A percentile compares a stretch with the other conserved stretches of the same genome.
phyloP scores from a whole-genome alignment of 2,888 invertebrate genomes.

The Lasioglossum calceatum region DNA sequence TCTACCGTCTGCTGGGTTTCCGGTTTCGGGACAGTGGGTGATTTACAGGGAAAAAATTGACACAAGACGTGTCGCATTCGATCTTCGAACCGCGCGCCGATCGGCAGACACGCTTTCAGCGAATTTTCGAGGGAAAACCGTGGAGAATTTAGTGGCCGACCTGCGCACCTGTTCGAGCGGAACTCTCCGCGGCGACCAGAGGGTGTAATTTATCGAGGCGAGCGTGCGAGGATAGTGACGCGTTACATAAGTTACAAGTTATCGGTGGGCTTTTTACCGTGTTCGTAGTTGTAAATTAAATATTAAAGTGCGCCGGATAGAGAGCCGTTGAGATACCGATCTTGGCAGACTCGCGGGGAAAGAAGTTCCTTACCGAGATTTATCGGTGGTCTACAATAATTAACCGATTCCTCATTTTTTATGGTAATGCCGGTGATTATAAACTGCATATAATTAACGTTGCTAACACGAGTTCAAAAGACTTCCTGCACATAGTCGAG shows the following conservation, averaged over 20 bases:
- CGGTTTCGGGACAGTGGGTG: constrained; percentile 41
- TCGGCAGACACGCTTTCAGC: constrained; percentile 38
- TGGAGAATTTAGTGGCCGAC: constrained; percentile 15
- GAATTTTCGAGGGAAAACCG: constrained; percentile 53
- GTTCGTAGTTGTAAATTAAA: constrained; percentile 62
- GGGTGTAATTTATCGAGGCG: constrained; percentile 67
- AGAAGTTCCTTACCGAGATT: constrained; percentile 30
- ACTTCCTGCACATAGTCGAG: neutral
- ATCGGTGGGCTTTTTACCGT: constrained; percentile 49
- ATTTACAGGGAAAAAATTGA: constrained; percentile 26
- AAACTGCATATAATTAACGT: neutral
- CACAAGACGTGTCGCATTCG: constrained; percentile 19
- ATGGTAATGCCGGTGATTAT: neutral
- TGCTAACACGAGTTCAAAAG: neutral
- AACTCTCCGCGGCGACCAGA: constrained; percentile 34
- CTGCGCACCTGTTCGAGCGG: constrained; percentile 41
- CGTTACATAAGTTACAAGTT: constrained; percentile 64
- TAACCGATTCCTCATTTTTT: neutral
- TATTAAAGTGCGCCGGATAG: constrained; percentile 60
- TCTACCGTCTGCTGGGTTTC: constrained; percentile 12
- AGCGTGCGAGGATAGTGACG: constrained; percentile 50
- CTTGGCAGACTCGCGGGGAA: constrained; percentile 36
- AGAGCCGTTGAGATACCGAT: constrained; percentile 49
- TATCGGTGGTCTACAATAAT: neutral
- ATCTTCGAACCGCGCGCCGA: constrained; percentile 33